Evolutionary conservation across 2,888 invertebrate genomes (phyloP).

Genomic region (Harpagoxenus sublaevis): DNA sequence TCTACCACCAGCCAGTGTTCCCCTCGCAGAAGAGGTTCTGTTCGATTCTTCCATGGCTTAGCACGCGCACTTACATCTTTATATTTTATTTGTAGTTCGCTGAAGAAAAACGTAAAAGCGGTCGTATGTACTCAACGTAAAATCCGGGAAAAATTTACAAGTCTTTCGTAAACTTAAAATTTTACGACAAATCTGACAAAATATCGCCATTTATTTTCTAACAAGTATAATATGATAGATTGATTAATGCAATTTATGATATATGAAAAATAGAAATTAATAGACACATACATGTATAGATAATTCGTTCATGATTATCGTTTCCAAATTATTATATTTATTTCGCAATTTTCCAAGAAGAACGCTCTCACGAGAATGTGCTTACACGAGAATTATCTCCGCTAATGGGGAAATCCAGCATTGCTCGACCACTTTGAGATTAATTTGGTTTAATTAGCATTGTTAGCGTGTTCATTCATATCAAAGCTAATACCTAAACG

Average conservation of each 20-base stretch:
- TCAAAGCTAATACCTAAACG: constrained; percentile 7
- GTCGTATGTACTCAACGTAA: background rate
- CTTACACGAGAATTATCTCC: constrained; percentile 10
- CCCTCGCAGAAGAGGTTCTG: constrained; percentile 6
- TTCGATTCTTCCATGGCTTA: constrained; percentile 44
- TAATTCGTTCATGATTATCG: background rate
- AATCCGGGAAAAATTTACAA: constrained; percentile 66
- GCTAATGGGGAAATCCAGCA: background rate
- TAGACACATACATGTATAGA: background rate
- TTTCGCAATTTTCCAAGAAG: background rate
- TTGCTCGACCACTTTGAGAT: background rate
- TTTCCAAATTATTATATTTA: background rate
- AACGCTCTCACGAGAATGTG: background rate
- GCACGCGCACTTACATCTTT: constrained; percentile 48
- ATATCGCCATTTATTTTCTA: background rate
- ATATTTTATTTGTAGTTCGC: constrained; percentile 71
- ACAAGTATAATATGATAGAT: background rate
- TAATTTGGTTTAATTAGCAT: constrained; percentile 21
- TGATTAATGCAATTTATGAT: background rate
- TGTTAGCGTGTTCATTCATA: background rate
- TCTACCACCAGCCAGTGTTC: constrained; percentile 19
- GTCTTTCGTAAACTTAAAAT: constrained; percentile 39
- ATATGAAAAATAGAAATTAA: background rate
- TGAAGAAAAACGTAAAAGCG: constrained; percentile 41
- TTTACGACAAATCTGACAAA: constrained; percentile 46